These are phyloP conservation scores for Actinernus sp. DNA, from an alignment of 92 coral and sea anemone species.

Conservation along the genomic window DNA sequence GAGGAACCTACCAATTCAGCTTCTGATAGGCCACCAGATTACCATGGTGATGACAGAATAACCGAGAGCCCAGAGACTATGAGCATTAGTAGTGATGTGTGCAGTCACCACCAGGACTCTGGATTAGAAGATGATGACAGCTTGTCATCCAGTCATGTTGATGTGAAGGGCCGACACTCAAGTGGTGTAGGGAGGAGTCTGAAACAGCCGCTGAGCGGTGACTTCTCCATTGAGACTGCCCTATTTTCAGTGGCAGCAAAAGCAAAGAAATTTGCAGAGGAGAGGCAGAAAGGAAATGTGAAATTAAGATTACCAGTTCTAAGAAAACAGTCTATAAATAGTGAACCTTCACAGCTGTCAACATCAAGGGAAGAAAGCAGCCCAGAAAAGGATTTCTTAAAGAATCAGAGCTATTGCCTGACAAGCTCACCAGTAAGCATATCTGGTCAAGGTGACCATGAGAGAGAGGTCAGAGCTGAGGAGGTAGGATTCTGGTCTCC, in stretches of 20 bases:
- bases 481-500: no score
- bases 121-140: slow-evolving; percentile 60
- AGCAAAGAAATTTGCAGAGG: slow-evolving; percentile 72
- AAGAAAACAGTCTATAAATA: not conserved
- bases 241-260: slow-evolving; percentile 80
- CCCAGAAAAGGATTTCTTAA: no score
- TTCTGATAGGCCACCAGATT: slow-evolving; percentile 48
- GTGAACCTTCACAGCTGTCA: not conserved
- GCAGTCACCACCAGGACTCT: slow-evolving; percentile 37
- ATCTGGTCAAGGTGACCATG: no score
- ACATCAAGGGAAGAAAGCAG: no score
- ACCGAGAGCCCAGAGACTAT: slow-evolving; percentile 73
- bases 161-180: slow-evolving; percentile 11
- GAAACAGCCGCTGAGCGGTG: slow-evolving; percentile 24
- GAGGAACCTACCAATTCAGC: slow-evolving; percentile 40
- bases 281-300: slow-evolving; percentile 34
- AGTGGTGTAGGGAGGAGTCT: slow-evolving; percentile 2
- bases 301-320: slow-evolving; percentile 22
- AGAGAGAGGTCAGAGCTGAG: no score
- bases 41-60: slow-evolving; percentile 34
- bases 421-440: no score
- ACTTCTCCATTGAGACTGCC: slow-evolving; percentile 72
- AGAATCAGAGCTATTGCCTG: no score
- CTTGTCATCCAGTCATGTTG: slow-evolving; percentile 44
- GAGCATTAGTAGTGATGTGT: slow-evolving; percentile 62